Evolutionary conservation across 2,113 vertebrate genomes (phyloP).

Genomic region (Periophthalmus modestus): DNA sequence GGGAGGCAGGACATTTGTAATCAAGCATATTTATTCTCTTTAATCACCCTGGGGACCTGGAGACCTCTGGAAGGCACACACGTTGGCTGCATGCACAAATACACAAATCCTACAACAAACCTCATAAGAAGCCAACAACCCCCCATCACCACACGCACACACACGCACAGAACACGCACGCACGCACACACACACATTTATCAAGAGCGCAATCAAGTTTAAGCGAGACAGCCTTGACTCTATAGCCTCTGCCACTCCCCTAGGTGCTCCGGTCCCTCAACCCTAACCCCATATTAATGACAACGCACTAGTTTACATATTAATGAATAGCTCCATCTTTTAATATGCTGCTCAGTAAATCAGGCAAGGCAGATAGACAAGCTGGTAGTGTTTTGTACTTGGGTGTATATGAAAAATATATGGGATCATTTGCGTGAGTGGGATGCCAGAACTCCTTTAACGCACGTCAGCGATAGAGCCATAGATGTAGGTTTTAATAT

Average conservation of each 20-base stretch:
- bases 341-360: slow-evolving; percentile 74
- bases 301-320: slow-evolving; percentile 76
- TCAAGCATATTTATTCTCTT: slow-evolving; percentile 82
- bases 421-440: slow-evolving; percentile 56
- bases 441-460: slow-evolving; percentile 72
- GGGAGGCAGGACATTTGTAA: slow-evolving; percentile 78
- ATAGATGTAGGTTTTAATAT: neutral
- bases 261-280: slow-evolving; percentile 55
- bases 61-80: slow-evolving; percentile 59
- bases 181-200: slow-evolving; percentile 30
- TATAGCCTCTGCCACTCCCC: slow-evolving; percentile 40
- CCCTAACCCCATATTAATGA: slow-evolving; percentile 72
- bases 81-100: slow-evolving; percentile 54
- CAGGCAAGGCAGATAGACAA: slow-evolving; percentile 57
- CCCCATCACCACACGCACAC: slow-evolving; percentile 17
- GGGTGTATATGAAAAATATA: slow-evolving; percentile 69
- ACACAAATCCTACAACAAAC: slow-evolving; percentile 7
- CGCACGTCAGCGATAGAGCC: slow-evolving; percentile 15
- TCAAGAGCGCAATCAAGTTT: slow-evolving; percentile 66
- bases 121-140: slow-evolving; percentile 41
- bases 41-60: slow-evolving; percentile 77
- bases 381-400: slow-evolving; percentile 59
- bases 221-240: slow-evolving; percentile 59
- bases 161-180: slow-evolving; percentile 10
- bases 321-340: slow-evolving; percentile 74